Percentiles rank a stretch among this genome's conserved stretches.
These are phyloP conservation scores for Stercorarius parasiticus DNA, from an alignment of 2,113 vertebrate genomes.

Conservation along the genomic window DNA sequence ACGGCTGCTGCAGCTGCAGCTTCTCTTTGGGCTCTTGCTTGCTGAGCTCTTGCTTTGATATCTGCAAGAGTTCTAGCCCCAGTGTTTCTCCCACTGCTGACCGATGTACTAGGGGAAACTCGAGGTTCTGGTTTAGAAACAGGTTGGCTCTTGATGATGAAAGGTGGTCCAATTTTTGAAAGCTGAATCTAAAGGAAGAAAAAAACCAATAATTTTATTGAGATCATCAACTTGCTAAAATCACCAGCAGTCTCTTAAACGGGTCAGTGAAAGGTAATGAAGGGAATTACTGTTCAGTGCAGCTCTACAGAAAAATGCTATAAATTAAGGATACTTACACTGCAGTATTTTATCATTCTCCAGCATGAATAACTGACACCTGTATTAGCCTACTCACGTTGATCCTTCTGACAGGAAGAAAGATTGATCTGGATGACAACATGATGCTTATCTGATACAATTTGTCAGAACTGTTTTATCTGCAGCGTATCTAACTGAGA, in stretches of 20 bases:
- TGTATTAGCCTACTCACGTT: not conserved
- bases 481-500: not conserved
- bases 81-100: conserved; percentile 79
- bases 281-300: not conserved
- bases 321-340: not conserved
- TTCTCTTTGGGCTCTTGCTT: conserved; percentile 84
- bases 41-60: conserved; percentile 86
- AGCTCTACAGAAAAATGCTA: not conserved
- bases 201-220: not conserved
- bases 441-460: not conserved
- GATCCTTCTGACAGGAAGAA: not conserved
- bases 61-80: conserved; percentile 85
- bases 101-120: conserved; percentile 65
- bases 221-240: not conserved
- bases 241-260: not conserved
- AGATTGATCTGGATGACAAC: not conserved
- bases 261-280: not conserved
- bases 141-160: conserved; percentile 85
- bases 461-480: not conserved
- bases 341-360: not conserved
- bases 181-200: conserved; percentile 79
- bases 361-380: not conserved
- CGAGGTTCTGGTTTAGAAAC: conserved; percentile 79
- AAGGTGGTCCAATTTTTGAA: conserved; percentile 84
- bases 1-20: conserved; percentile 82